Evolutionary conservation across 2,888 invertebrate genomes (phyloP).

Genomic region (Rotaria socialis): DNA sequence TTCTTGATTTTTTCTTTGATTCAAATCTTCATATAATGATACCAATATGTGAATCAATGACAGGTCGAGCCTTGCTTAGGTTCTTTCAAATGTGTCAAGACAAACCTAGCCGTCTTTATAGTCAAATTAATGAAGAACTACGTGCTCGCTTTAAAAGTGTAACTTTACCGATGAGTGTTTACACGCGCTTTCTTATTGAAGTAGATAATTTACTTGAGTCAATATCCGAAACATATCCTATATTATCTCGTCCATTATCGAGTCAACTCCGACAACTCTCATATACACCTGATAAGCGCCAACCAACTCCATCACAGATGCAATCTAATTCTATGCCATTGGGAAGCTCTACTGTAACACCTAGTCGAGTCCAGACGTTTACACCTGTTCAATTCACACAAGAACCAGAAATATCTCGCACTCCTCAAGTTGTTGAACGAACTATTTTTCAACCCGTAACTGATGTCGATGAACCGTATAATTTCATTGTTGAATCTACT

Average conservation of each 20-base stretch:
- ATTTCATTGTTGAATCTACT: background rate
- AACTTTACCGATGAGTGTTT: background rate
- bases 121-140: background rate
- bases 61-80: background rate
- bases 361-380: no score
- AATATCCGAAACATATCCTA: background rate
- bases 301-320: no score
- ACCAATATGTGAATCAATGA: background rate
- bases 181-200: background rate
- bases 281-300: no score
- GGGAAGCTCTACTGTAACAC: no score
- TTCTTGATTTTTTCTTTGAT: background rate
- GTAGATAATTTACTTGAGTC: background rate
- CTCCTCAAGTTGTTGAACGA: background rate
- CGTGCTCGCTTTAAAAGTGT: background rate
- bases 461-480: background rate
- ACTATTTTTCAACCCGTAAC: background rate
- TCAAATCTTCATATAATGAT: background rate
- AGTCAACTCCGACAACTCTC: no score
- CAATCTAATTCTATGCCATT: no score
- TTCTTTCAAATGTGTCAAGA: background rate
- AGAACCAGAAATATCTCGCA: no score
- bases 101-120: background rate
- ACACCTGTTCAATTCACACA: no score
- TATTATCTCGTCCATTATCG: no score